Base-by-base conservation (phyloP, 2,797 vertebrate genomes). In the Amphiprion clarkii region DNA sequence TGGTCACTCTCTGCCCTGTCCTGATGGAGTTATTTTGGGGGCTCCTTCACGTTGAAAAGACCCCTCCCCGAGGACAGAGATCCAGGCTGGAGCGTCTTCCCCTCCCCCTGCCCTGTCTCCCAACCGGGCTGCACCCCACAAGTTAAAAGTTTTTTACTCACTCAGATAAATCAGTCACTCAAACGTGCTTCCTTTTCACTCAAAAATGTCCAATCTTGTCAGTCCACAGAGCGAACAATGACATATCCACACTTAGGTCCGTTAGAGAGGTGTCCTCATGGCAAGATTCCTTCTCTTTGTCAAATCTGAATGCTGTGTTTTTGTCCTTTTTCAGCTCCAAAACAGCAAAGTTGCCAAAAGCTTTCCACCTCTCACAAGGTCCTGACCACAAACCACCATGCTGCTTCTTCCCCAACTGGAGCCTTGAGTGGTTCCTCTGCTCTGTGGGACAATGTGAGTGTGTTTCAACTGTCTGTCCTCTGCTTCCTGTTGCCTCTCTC, bases 101-200 rank as follows among this genome's bases (percentile, higher is more conserved):
- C 93, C 86, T 92, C 90, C 91, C 91, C 93, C 93, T 89, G 58
- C 67, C 52, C 56, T 53, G 79, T 57, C 62, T 75, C 64, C 79
- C 53, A 0, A 71, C 58, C 74, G 74, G 76, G 46, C 67, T 62
- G 49, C 58, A 76, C 68, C 76, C 74, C 75, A 61, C 80, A 80
- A 86, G 65, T 79, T 67, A 65, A 53, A 74, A 42, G 29, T 67
- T 67, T 60, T 78, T 65, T 86, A 90, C 90, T 94, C 60, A 92
- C 92, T 90, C 71, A 81, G 76, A 84, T 69, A 33, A 87, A 77
- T 51, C 57, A 70, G 54, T 87, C 84, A 67, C 44, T 42, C 33
- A 68, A 69, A 63, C 11, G 33, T 49, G 75, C 67, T 19, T 56
- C 74, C 57, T 66, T 73, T 59, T 68, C 58, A 52, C 23, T 29